Conservation (phyloP, 1,140 invertebrate genomes). For the Anadara kagoshimensis region DNA sequence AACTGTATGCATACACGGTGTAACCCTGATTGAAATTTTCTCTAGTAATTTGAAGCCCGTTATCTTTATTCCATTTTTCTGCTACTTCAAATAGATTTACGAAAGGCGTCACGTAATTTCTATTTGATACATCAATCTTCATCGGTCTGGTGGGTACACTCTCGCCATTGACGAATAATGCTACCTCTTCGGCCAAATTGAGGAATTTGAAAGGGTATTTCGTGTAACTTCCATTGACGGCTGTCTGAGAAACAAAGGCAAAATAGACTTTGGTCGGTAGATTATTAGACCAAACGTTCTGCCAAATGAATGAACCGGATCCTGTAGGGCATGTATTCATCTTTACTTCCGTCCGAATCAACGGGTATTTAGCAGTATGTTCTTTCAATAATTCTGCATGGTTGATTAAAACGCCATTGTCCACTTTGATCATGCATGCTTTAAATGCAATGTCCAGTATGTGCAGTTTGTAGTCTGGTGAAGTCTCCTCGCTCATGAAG, state of each 20-base stretch:
- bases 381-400: constrained; percentile 23
- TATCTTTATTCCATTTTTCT: constrained; percentile 22
- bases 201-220: constrained; percentile 21
- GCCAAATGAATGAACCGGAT: constrained; percentile 6
- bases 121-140: constrained; percentile 17
- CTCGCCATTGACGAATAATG: constrained; percentile 13
- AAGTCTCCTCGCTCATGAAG: constrained; percentile 12
- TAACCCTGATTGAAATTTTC: neutral
- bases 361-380: constrained; percentile 12
- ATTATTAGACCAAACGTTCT: constrained; percentile 7
- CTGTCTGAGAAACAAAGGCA: constrained; percentile 17
- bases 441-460: constrained; percentile 22
- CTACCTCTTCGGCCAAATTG: constrained; percentile 14
- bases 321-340: constrained; percentile 13
- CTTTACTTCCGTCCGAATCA: constrained; percentile 12
- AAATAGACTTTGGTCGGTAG: constrained; percentile 17
- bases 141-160: constrained; percentile 2
- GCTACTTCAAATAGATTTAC: constrained; percentile 5
- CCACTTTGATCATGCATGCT: constrained; percentile 8
- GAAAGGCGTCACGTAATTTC: constrained; percentile 10
- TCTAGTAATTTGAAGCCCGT: constrained; percentile 6
- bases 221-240: constrained; percentile 18
- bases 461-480: constrained; percentile 20
- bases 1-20: constrained; percentile 14
- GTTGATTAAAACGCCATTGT: constrained; percentile 25